Conservation (phyloP, 1,140 invertebrate species). For the Teleogryllus occipitalis region DNA sequence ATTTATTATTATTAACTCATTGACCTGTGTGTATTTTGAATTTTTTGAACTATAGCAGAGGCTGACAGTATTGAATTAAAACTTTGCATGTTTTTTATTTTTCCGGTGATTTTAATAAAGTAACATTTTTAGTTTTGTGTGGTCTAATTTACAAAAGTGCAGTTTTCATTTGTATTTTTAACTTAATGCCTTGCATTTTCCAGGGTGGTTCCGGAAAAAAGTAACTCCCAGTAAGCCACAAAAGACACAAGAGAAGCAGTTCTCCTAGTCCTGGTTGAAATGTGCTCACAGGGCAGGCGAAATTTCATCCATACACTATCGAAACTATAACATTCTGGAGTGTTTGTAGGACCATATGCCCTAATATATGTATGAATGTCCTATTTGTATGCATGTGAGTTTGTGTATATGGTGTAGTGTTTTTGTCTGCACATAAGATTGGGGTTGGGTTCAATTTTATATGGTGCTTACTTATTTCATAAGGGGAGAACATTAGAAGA, state of each 20-base stretch:
- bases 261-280: too few species aligned
- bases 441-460: conserved; percentile 9
- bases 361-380: conserved; percentile 9
- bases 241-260: not conserved
- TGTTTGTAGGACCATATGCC: conserved; percentile 12
- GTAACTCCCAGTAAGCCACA: conserved; percentile 31
- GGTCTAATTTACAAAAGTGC: not conserved
- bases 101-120: not conserved
- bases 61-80: not conserved
- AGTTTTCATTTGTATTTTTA: not conserved
- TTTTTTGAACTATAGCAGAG: not conserved
- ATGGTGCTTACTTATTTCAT: conserved; percentile 11
- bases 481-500: not conserved
- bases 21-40: not conserved
- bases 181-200: conserved; percentile 21
- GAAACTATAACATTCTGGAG: conserved; percentile 9
- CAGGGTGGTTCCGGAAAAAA: conserved; percentile 41
- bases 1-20: conserved; percentile 1
- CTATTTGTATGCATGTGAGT: conserved; percentile 6
- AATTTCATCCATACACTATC: not conserved
- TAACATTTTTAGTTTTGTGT: not conserved
- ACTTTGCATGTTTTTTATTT: not conserved
- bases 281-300: not conserved
- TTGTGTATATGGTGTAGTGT: conserved; percentile 13
- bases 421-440: conserved; percentile 6